Evolutionary conservation across 2,888 invertebrate species (phyloP).

Genomic region (Lasioglossum calceatum): DNA sequence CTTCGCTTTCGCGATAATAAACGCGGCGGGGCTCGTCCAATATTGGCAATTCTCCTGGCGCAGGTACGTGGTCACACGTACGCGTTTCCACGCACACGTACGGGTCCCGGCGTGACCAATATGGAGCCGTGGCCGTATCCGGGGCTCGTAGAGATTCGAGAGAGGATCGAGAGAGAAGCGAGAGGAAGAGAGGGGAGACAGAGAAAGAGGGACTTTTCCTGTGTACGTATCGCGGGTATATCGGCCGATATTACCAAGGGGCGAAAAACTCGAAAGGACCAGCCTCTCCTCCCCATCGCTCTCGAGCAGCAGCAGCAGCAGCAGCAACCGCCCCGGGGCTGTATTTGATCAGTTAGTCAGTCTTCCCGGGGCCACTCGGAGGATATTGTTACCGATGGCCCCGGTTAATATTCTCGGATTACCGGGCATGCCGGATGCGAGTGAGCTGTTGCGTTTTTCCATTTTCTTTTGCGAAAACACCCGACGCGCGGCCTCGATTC

Average conservation of each 20-base stretch:
- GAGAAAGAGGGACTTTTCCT: conserved; percentile 32
- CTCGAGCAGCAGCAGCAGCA: conserved; percentile 11
- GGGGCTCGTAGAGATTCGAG: not conserved
- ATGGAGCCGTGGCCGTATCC: conserved; percentile 22
- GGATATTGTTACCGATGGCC: conserved; percentile 73
- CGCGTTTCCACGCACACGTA: conserved; percentile 22
- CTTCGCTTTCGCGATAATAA: conserved; percentile 66
- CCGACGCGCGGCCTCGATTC: conserved; percentile 25
- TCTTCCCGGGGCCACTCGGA: conserved; percentile 56
- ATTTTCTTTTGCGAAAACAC: conserved; percentile 30
- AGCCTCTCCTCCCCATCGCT: conserved; percentile 56
- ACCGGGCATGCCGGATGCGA: conserved; percentile 43
- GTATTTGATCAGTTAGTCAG: conserved; percentile 81
- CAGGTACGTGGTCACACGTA: conserved; percentile 38
- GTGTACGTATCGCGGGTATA: conserved; percentile 59
- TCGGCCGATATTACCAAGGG: conserved; percentile 72
- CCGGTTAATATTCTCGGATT: conserved; percentile 74
- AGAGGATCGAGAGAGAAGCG: not conserved
- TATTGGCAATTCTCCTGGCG: conserved; percentile 67
- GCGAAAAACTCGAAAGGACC: conserved; percentile 73
- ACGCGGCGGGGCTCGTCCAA: conserved; percentile 66
- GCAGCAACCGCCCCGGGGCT: conserved; percentile 69
- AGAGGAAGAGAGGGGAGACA: not conserved
- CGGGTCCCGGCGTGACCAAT: conserved; percentile 27
- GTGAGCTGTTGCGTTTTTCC: conserved; percentile 18